Base-by-base conservation (phyloP, 2,113 vertebrate genomes). In the Microcebus murinus region DNA sequence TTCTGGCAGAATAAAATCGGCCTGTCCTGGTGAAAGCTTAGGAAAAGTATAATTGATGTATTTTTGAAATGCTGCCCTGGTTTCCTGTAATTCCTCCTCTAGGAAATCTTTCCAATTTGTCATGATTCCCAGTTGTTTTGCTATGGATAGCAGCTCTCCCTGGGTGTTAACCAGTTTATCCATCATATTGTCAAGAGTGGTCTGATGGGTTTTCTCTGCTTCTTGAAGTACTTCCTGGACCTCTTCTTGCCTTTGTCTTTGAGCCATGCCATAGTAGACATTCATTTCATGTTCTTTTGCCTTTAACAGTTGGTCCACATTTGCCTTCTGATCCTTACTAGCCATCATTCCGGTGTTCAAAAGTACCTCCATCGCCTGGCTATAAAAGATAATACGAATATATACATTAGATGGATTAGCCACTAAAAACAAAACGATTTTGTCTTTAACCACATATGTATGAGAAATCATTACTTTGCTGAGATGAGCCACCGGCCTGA, bases 1-100 rank as follows among this genome's bases (percentile, higher is more conserved):
- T 97, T 98, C 93, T 36, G 98, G 98, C 77, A 99, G 96, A 95
- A 98, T 98, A 87, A 99, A 99, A 97, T 98, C 97, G 11, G 98
- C 98, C 31, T 99, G 98, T 8, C 98, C 98, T 3, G 98, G 98
- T 0, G 97, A 97, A 90, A 99, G 96, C 17, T 96, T 96, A 73
- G 98, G 98, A 96, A 98, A 98, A 0, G 98, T 98, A 36, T 83
- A 91, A 85, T 98, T 97, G 95, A 98, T 98, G 25, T 98, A 98
- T 71, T 98, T 98, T 82, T 98, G 98, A 97, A 98, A 98, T 42
- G 98, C 97, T 61, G 82, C 92, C 84, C 98, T 98, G 45, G 97
- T 98, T 94, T 97, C 98, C 94, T 98, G 68, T 90, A 98, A 94
- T 90, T 98, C 98, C 6, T 91, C 94, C 96, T 98, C 98, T 84